Conservation (phyloP, 2,113 vertebrate species). For the Zosterops hypoxanthus region DNA sequence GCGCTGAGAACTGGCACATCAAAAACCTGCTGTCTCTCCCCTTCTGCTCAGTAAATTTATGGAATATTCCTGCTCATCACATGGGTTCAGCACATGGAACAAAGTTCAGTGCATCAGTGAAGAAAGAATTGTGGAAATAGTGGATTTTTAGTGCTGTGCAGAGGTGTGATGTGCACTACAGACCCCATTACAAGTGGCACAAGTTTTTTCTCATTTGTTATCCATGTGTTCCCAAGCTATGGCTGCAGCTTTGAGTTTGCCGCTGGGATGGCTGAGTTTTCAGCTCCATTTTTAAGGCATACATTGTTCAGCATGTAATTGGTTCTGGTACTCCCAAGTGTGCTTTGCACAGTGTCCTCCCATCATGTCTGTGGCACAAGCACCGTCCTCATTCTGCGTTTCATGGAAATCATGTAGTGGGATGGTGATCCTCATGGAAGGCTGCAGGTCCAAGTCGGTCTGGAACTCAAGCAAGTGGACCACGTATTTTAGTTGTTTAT, state of each 20-base stretch:
- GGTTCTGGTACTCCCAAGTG: background rate
- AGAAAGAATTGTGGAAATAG: fast-evolving
- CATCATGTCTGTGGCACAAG: fast-evolving
- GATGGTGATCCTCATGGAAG: background rate
- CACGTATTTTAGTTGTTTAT: background rate
- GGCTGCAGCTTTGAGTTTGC: background rate
- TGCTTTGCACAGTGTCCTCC: background rate
- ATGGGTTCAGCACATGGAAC: background rate
- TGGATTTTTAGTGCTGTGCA: background rate
- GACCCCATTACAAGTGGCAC: background rate
- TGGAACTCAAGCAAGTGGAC: background rate
- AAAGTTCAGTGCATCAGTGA: background rate
- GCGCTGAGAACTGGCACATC: background rate
- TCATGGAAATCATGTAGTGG: background rate
- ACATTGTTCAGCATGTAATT: background rate
- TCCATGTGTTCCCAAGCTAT: fast-evolving
- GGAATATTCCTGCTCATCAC: background rate
- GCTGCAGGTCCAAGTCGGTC: background rate
- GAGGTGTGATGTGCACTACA: background rate
- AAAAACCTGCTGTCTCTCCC: background rate
- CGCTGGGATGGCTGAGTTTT: background rate
- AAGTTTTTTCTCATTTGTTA: fast-evolving
- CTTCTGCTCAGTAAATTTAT: background rate
- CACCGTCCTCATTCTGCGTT: background rate
- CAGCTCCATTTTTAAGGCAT: background rate